Evolutionary conservation across 30 jellyfish, hydroid and myxozoan species (phyloP).

Genomic region (Catostylus mosaicus): DNA sequence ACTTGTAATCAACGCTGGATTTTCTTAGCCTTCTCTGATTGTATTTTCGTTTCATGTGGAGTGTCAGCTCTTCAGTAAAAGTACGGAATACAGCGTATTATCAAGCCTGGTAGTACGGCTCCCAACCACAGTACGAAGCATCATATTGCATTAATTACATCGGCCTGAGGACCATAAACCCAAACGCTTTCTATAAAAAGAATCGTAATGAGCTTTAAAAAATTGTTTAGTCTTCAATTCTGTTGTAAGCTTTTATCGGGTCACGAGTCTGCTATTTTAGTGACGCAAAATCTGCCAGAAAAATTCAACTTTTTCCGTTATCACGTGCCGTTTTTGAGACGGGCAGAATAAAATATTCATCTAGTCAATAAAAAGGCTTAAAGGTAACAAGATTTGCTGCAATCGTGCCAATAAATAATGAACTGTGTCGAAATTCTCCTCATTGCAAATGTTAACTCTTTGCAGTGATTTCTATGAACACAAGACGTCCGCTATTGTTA

Average conservation of each 20-base stretch:
- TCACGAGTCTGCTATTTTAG: background rate
- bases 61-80: too few relatives aligned
- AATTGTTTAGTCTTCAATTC: background rate
- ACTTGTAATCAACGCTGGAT: too few relatives aligned
- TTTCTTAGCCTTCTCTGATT: too few relatives aligned
- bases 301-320: background rate
- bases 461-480: too few relatives aligned
- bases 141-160: background rate
- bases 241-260: background rate
- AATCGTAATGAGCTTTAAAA: background rate
- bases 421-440: too few relatives aligned
- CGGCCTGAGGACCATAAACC: background rate
- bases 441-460: too few relatives aligned
- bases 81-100: too few relatives aligned
- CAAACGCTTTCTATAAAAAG: background rate
- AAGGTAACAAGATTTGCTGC: background rate
- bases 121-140: too few relatives aligned
- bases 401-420: background rate
- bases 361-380: background rate
- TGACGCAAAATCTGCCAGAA: background rate
- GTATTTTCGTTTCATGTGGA: too few relatives aligned
- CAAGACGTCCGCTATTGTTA: too few relatives aligned
- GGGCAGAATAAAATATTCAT: too few relatives aligned
- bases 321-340: background rate
- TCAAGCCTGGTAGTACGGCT: too few relatives aligned